These are phyloP conservation scores for Athalia rosae DNA, from an alignment of 2,888 invertebrate species.

Conservation along the genomic window DNA sequence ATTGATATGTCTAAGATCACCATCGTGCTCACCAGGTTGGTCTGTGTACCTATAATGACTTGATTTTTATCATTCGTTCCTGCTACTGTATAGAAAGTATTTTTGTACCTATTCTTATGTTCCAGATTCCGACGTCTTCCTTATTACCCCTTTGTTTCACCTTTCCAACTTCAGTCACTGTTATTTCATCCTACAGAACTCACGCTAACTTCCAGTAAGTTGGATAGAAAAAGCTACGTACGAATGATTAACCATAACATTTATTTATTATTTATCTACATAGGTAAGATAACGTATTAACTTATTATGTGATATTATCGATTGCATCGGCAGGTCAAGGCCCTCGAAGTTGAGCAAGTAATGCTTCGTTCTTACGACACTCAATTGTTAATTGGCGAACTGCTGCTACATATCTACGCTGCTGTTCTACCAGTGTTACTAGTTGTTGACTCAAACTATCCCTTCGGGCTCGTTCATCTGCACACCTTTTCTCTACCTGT, in stretches of 20 bases:
- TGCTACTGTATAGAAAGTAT: no score
- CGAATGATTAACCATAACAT: no score
- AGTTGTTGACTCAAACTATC: conserved; percentile 80
- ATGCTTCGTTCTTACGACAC: conserved; percentile 81
- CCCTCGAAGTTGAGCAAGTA: conserved; percentile 72
- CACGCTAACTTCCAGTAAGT: no score
- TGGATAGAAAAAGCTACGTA: no score
- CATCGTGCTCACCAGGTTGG: neutral
- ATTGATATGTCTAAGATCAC: conserved; percentile 57
- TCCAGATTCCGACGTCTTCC: conserved; percentile 1
- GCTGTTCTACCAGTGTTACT: conserved; percentile 80
- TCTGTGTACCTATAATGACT: no score
- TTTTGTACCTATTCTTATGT: no score
- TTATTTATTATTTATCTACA: no score
- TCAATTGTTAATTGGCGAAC: conserved; percentile 86
- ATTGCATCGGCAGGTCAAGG: conserved; percentile 48
- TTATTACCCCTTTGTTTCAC: neutral
- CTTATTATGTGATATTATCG: neutral
- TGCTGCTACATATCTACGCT: conserved; percentile 85
- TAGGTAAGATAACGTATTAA: no score
- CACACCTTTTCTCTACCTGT: conserved; percentile 76
- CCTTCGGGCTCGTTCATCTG: conserved; percentile 81
- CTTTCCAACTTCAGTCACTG: neutral
- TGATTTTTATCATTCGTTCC: no score
- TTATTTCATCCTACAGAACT: no score